Evolutionary conservation across 2,888 invertebrate genomes (phyloP).

Genomic region (Spialia ferax): DNA sequence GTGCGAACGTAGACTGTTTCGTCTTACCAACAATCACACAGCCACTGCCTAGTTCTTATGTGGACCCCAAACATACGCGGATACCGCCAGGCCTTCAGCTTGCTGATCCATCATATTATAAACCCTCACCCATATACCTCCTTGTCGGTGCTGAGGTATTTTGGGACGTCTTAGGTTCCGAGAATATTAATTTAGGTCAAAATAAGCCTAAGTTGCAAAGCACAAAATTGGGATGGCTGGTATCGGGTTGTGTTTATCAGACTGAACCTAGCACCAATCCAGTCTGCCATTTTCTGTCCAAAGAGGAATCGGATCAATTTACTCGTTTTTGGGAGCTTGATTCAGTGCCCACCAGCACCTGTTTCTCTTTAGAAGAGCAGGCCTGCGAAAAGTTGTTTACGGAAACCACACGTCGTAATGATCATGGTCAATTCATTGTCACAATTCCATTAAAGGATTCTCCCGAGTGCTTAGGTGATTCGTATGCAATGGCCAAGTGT

Average conservation of each 20-base stretch:
- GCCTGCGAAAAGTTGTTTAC: conserved; percentile 17
- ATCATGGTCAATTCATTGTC: conserved; percentile 13
- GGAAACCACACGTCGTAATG: conserved; percentile 9
- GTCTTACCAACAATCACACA: conserved; percentile 50
- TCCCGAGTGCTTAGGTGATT: conserved; percentile 27
- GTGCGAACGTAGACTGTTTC: conserved; percentile 51
- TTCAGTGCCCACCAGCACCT: background rate
- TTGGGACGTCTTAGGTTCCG: conserved; percentile 35
- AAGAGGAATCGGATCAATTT: background rate
- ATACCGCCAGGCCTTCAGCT: conserved; percentile 25
- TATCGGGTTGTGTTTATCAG: conserved; percentile 12
- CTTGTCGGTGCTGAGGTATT: conserved; percentile 47
- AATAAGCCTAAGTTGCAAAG: conserved; percentile 14
- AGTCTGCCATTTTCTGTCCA: conserved; percentile 3
- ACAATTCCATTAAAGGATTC: conserved; percentile 28
- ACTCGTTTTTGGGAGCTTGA: conserved; percentile 14
- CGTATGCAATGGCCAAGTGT: conserved; percentile 18
- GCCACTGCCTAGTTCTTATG: conserved; percentile 5
- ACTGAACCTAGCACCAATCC: background rate
- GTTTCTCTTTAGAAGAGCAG: conserved; percentile 19
- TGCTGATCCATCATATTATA: conserved; percentile 44
- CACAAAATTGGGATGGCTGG: conserved; percentile 16
- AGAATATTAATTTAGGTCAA: conserved; percentile 18
- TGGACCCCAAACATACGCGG: background rate
- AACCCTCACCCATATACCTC: conserved; percentile 43